Percentiles rank a stretch among this genome's conserved stretches.
phyloP scores from a whole-genome alignment of 2,797 vertebrate species.

The Emydoidea blandingii region DNA sequence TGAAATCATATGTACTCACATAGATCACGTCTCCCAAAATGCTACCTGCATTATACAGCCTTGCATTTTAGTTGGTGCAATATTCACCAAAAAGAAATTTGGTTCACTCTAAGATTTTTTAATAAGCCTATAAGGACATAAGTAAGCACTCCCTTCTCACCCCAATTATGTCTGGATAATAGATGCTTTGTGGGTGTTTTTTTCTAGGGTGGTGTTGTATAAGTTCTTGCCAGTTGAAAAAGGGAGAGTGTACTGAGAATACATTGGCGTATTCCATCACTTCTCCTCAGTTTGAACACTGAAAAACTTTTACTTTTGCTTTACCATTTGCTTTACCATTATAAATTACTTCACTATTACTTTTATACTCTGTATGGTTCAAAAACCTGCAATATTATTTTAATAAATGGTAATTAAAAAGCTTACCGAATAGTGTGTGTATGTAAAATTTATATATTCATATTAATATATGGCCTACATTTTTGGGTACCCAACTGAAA shows the following conservation, averaged over 20 bases:
- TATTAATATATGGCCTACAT: neutral
- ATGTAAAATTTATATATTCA: neutral
- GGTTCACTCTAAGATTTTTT: neutral
- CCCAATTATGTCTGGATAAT: neutral
- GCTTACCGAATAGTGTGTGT: neutral
- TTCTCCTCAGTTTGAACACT: neutral
- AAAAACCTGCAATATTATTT: neutral
- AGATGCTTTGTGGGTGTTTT: neutral
- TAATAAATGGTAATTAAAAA: neutral
- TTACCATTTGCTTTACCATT: neutral
- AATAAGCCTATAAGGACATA: neutral
- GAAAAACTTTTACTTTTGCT: neutral
- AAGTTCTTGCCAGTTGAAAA: neutral
- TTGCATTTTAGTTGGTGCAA: constrained; percentile 41
- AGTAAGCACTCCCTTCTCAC: neutral
- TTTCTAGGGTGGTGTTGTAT: neutral
- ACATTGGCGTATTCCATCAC: accelerated
- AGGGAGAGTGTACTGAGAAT: neutral
- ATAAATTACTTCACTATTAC: accelerated
- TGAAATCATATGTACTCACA: constrained; percentile 79
- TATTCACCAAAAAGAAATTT: neutral
- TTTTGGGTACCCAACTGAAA: accelerated
- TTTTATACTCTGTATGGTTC: neutral
- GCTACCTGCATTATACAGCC: constrained; percentile 68
- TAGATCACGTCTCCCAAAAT: constrained; percentile 72